phyloP scores from a whole-genome alignment of 1,140 invertebrate species.

The Cyclargus thomasi region DNA sequence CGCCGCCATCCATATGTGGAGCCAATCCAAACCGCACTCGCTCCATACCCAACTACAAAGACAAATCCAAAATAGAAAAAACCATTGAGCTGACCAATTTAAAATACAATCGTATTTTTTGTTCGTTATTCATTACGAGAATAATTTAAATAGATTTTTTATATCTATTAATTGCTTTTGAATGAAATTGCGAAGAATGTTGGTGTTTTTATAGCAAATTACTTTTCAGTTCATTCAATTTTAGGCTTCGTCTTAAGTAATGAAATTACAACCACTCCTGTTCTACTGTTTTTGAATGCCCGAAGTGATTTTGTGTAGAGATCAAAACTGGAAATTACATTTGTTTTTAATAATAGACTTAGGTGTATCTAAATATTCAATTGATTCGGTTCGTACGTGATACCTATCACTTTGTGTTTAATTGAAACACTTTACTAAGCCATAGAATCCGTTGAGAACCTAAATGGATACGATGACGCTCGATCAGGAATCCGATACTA shows the following conservation, averaged over 20 bases:
- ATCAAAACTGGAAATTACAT: too few species aligned
- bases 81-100: not conserved
- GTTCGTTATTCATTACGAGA: not conserved
- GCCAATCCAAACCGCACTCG: conserved; percentile 7
- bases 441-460: not conserved
- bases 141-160: not conserved
- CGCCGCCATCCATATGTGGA: conserved; percentile 11
- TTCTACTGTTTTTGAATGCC: too few species aligned
- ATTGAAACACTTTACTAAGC: conserved; percentile 10
- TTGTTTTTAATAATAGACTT: too few species aligned
- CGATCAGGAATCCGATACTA: not conserved
- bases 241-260: too few species aligned
- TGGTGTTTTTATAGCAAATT: too few species aligned
- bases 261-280: too few species aligned
- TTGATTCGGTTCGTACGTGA: not conserved
- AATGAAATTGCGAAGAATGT: too few species aligned
- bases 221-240: too few species aligned
- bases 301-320: too few species aligned
- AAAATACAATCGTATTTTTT: not conserved
- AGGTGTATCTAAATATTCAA: not conserved
- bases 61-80: conserved; percentile 9
- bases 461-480: not conserved
- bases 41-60: not conserved
- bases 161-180: too few species aligned
- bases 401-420: not conserved